Conservation (phyloP, 2,797 vertebrate species). For the Onychomys leucogaster region DNA sequence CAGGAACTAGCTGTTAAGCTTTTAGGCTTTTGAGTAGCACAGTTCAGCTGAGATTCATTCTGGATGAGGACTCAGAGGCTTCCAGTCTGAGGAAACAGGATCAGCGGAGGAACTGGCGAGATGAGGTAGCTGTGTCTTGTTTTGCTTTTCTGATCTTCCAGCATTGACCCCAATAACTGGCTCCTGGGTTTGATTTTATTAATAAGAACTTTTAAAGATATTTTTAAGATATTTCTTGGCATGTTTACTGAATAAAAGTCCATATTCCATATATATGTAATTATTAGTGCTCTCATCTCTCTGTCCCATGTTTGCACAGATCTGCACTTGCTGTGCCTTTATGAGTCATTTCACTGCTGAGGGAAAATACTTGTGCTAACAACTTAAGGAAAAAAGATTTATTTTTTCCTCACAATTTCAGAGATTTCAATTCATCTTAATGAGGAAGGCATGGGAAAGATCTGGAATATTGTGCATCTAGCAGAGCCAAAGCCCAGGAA, state of each 20-base stretch:
- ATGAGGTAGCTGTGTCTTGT: no score
- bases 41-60: no score
- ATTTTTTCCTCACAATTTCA: background rate
- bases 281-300: background rate
- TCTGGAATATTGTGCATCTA: background rate
- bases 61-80: no score
- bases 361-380: background rate
- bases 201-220: no score
- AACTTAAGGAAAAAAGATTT: background rate
- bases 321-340: background rate
- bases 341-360: background rate
- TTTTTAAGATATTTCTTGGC: no score
- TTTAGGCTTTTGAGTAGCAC: no score
- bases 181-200: no score
- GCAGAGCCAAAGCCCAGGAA: background rate
- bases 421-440: background rate
- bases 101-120: no score
- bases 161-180: no score
- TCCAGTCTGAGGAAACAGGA: no score
- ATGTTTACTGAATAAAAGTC: conserved; percentile 26
- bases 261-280: background rate
- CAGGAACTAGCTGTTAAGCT: no score
- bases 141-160: no score
- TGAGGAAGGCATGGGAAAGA: background rate
- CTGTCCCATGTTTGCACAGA: background rate